Conservation (phyloP, 2,888 invertebrate genomes). For the Lissonota sp. region DNA sequence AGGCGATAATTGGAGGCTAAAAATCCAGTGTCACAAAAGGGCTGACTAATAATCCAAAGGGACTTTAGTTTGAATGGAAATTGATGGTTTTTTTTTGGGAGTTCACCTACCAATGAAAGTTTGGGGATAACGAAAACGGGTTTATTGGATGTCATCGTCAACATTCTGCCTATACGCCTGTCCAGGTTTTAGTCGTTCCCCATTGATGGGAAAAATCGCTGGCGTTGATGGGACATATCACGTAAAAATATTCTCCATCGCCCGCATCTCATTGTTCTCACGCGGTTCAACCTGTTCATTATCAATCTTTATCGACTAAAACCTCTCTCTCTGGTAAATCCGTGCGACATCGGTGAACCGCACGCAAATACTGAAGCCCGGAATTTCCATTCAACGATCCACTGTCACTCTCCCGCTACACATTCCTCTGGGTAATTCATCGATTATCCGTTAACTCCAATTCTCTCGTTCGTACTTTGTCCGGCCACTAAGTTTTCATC, state of each 20-base stretch:
- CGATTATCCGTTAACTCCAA: conserved; percentile 54
- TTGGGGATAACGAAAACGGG: no score
- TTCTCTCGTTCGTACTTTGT: conserved; percentile 26
- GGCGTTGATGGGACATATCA: background rate
- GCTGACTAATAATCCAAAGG: no score
- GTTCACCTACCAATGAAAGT: no score
- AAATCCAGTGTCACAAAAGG: no score
- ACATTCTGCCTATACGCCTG: no score
- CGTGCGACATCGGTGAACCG: conserved; percentile 33
- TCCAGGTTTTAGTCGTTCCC: no score
- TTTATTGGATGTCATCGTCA: no score
- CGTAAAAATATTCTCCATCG: background rate
- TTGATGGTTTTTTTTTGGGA: no score
- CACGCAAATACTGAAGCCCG: conserved; percentile 49
- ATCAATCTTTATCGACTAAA: conserved; percentile 47
- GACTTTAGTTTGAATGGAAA: no score
- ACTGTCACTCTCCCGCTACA: conserved; percentile 10
- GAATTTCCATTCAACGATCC: conserved; percentile 58
- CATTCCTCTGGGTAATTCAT: conserved; percentile 49
- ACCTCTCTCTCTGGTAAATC: conserved; percentile 42
- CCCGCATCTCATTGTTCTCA: conserved; percentile 1
- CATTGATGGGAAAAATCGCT: background rate
- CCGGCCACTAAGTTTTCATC: conserved; percentile 14
- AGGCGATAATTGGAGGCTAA: no score
- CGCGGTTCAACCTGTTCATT: conserved; percentile 47